Evolutionary conservation across 2,797 vertebrate genomes (phyloP).

Genomic region (Anableps anableps): DNA sequence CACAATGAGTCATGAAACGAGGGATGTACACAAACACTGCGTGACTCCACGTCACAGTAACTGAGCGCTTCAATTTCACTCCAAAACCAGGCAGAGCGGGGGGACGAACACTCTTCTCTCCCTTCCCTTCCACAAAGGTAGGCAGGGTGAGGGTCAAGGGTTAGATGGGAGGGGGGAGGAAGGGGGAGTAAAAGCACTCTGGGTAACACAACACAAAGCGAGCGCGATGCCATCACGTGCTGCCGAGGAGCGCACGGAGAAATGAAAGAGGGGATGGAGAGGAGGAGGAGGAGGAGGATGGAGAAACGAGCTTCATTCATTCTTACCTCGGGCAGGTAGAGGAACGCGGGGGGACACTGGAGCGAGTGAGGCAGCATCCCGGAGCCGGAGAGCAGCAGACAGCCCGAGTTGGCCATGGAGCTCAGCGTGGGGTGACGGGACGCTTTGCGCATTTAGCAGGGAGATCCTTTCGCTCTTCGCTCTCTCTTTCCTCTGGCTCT

Average conservation of each 20-base stretch:
- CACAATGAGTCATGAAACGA: constrained; percentile 42
- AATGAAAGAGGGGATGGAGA: constrained; percentile 41
- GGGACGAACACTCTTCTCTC: background rate
- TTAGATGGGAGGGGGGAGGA: constrained; percentile 26
- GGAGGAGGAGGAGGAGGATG: background rate
- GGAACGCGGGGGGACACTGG: constrained; percentile 93
- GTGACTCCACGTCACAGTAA: constrained; percentile 40
- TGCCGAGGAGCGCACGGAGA: constrained; percentile 46
- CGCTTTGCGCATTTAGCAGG: constrained; percentile 83
- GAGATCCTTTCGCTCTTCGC: constrained; percentile 71
- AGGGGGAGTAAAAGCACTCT: constrained; percentile 23
- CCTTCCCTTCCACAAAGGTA: background rate
- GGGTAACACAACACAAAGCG: constrained; percentile 53
- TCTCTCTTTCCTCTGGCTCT: constrained; percentile 42
- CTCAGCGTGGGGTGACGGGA: constrained; percentile 92
- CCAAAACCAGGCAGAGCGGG: background rate
- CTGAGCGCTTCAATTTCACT: constrained; percentile 39
- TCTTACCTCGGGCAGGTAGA: constrained; percentile 98
- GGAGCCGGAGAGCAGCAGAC: constrained; percentile 94
- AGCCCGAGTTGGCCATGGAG: constrained; percentile 99
- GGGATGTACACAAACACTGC: constrained; percentile 49
- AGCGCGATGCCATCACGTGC: constrained; percentile 64
- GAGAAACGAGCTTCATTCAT: constrained; percentile 28
- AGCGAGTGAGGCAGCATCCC: constrained; percentile 95
- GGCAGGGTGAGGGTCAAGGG: constrained; percentile 52